Evolutionary conservation across 2,888 invertebrate genomes (phyloP).

Genomic region (Cenopis cana): DNA sequence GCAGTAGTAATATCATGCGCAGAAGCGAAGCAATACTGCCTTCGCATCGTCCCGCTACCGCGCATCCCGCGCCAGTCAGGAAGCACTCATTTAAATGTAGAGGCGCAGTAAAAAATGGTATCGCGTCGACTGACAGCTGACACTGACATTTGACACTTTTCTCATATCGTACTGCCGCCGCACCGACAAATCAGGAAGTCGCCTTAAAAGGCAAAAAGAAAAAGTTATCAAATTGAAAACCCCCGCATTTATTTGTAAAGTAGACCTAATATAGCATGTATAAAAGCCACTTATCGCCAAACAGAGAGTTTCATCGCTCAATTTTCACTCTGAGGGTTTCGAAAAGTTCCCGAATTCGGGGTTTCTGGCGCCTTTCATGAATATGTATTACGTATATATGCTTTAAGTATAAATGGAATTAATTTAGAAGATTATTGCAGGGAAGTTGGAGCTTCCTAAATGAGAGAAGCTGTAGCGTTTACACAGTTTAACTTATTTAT

Average conservation of each 20-base stretch:
- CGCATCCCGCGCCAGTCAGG: no score
- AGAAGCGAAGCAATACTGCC: no score
- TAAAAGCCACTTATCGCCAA: neutral
- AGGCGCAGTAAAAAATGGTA: no score
- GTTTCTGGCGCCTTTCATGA: neutral
- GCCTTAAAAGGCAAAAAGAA: no score
- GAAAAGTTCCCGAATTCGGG: slow-evolving; percentile 13
- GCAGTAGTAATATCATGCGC: no score
- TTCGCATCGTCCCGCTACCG: no score
- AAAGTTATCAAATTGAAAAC: neutral
- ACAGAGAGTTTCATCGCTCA: slow-evolving; percentile 14
- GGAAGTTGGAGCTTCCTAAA: neutral
- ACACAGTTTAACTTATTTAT: neutral
- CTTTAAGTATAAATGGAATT: slow-evolving; percentile 4
- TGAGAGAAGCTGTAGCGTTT: neutral
- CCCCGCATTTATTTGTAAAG: neutral
- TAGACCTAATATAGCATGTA: neutral
- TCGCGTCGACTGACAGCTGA: no score
- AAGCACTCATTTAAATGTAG: no score
- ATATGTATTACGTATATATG: slow-evolving; percentile 11
- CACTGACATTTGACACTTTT: no score
- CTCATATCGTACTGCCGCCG: no score
- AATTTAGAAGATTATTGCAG: neutral
- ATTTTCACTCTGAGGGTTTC: slow-evolving; percentile 5
- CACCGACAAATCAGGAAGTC: no score